Evolutionary conservation across 2,888 invertebrate genomes (phyloP).

Genomic region (Agrypnus murinus): DNA sequence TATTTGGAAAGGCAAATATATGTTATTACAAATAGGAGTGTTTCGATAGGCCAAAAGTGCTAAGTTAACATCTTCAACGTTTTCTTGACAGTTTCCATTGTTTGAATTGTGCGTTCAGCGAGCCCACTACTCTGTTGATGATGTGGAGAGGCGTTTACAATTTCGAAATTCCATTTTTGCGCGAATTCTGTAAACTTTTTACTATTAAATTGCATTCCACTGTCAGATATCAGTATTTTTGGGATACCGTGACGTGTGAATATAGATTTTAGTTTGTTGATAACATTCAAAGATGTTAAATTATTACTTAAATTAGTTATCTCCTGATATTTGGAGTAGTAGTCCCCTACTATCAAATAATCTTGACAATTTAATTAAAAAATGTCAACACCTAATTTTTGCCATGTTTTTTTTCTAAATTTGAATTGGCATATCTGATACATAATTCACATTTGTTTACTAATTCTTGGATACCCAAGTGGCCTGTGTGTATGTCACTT

Average conservation of each 20-base stretch:
- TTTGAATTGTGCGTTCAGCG: constrained; percentile 32
- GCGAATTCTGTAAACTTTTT: constrained; percentile 36
- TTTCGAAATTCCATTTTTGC: too few species aligned
- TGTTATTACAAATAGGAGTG: constrained; percentile 9
- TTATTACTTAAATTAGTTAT: constrained; percentile 10
- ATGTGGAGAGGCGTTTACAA: constrained; percentile 39
- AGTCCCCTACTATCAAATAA: constrained; percentile 19
- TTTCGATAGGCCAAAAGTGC: constrained; percentile 19
- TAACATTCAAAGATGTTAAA: constrained; percentile 28
- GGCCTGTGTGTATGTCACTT: too few species aligned
- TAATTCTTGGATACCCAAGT: constrained; percentile 7
- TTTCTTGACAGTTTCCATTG: constrained; percentile 21
- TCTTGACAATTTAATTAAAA: constrained; percentile 20
- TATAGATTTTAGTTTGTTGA: constrained; percentile 35
- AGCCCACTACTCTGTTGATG: constrained; percentile 32
- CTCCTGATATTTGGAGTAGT: constrained; percentile 31
- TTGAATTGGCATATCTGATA: constrained; percentile 16
- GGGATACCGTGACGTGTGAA: constrained; percentile 44
- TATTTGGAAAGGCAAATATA: constrained; percentile 10
- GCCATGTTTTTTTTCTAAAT: constrained; percentile 20
- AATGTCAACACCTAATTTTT: constrained; percentile 30
- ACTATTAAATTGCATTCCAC: constrained; percentile 45
- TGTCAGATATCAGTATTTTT: constrained; percentile 38
- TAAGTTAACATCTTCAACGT: constrained; percentile 23
- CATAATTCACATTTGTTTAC: constrained; percentile 14